A percentile compares a stretch with the other conserved stretches of the same genome.
Evolutionary conservation across 2,888 invertebrate species (phyloP).

Genomic region (Cosmia pyralina): DNA sequence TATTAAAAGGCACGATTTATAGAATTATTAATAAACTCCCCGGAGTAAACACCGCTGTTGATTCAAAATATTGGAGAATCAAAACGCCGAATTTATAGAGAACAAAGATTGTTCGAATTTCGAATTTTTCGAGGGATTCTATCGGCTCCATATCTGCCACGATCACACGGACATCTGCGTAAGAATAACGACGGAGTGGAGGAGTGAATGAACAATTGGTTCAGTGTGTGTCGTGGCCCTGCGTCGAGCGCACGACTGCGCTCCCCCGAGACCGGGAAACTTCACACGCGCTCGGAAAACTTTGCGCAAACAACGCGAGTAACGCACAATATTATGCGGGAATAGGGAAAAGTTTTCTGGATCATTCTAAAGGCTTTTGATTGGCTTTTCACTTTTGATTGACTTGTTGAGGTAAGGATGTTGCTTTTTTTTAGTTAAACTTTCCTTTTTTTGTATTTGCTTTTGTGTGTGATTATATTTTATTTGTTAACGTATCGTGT

Average conservation of each 20-base stretch:
- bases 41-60: conserved; percentile 41
- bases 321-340: conserved; percentile 49
- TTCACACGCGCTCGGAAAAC: conserved; percentile 75
- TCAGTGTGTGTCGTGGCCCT: conserved; percentile 85
- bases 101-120: conserved; percentile 38
- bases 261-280: conserved; percentile 77
- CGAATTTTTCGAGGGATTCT: conserved; percentile 52
- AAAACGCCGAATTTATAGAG: conserved; percentile 19
- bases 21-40: conserved; percentile 34
- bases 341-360: conserved; percentile 43
- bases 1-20: conserved; percentile 30
- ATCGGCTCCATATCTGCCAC: conserved; percentile 77
- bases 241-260: conserved; percentile 76
- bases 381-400: conserved; percentile 53
- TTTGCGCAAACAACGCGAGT: conserved; percentile 61
- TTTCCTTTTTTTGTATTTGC: background rate
- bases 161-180: conserved; percentile 86
- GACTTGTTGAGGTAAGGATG: conserved; percentile 57
- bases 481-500: background rate
- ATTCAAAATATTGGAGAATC: conserved; percentile 40
- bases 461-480: background rate
- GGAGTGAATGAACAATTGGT: conserved; percentile 86
- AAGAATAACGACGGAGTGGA: conserved; percentile 86
- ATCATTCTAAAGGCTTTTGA: conserved; percentile 54
- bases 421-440: background rate